Percentiles rank a stretch among this genome's conserved stretches.
These are phyloP conservation scores for Onthophagus taurus DNA, from an alignment of 1,140 invertebrate genomes.

Conservation along the genomic window DNA sequence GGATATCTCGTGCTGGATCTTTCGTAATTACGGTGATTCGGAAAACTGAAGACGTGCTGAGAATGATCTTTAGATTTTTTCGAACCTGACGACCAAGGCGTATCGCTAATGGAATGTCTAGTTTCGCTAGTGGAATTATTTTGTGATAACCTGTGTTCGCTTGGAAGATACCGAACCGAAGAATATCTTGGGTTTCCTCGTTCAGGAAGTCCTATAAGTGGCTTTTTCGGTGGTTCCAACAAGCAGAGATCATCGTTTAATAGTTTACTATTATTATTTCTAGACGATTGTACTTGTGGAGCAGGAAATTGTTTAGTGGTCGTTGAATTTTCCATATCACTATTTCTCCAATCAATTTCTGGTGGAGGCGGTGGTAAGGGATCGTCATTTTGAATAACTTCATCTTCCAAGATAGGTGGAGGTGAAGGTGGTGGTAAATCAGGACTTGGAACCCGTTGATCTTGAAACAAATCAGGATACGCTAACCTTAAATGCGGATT, in stretches of 20 bases:
- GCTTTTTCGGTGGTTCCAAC: slow-evolving; percentile 20
- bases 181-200: slow-evolving; percentile 17
- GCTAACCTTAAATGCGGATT: slow-evolving; percentile 58
- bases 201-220: slow-evolving; percentile 30
- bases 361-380: slow-evolving; percentile 64
- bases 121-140: slow-evolving; percentile 1
- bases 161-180: slow-evolving; percentile 13
- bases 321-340: slow-evolving; percentile 35
- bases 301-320: slow-evolving; percentile 25
- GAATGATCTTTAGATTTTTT: neutral
- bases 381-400: slow-evolving; percentile 55
- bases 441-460: slow-evolving; percentile 54
- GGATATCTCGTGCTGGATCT: slow-evolving; percentile 28
- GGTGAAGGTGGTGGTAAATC: slow-evolving; percentile 63
- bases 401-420: slow-evolving; percentile 49
- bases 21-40: slow-evolving; percentile 27
- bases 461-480: slow-evolving; percentile 38
- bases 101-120: slow-evolving; percentile 2
- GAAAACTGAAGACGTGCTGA: slow-evolving; percentile 20
- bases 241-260: neutral
- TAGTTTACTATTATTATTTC: slow-evolving; percentile 6
- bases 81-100: neutral
- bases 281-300: slow-evolving; percentile 30
- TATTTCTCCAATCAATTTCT: too few relatives aligned
- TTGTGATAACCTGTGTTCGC: neutral